Base-by-base conservation (phyloP, 1,140 invertebrate genomes). In the Listronotus oregonensis region DNA sequence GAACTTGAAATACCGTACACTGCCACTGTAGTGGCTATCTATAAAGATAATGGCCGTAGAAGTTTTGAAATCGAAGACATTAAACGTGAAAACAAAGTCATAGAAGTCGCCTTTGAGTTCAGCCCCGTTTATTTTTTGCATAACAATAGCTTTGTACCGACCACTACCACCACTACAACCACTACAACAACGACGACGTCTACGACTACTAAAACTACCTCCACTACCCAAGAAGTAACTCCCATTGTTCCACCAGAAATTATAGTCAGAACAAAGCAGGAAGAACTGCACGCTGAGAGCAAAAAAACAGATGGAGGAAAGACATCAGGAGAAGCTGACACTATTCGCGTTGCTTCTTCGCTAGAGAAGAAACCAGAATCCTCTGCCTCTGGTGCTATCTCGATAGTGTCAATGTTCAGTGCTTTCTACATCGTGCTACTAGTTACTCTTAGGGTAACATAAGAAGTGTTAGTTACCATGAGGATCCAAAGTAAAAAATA, bases 101-200 rank as follows among this genome's bases (percentile, higher is more conserved):
- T 80, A 44, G 87, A 91, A 68, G 81, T 92, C 0, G 82, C 81
- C 59, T 82, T 86, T 4, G 83, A 87, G 61, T 89, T 87, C 60
- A 86, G 89, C 31, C 86, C 88, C 12, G 82, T 90, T 14, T 94
- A 90, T 75, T 93, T 86, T 75, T 71, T 90, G 18, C 82, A 82
- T 39, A 93, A 93, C 75, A 85, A 86, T 58, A 89, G 85, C 14
- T 75, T 90, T 8, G 89, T 92, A 8, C 90, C 91, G 12, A 92
- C 89, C 1, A 92, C 90, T 0, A 86, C 86, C 0, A 85, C 87
- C 0, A 88, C 89, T 3, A 87, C 89, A 0, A 88, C 87, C 0
- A 90, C 89, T 6, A 90, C 87, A 0, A 85, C 87, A 0, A 86
- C 86, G 0, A 87, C 86, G 0, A 86, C 85, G 6, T 86, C 85